A percentile compares a stretch with the other conserved stretches of the same genome.
Evolutionary conservation across 2,113 vertebrate species (phyloP).

Genomic region (Syrrhaptes paradoxus): DNA sequence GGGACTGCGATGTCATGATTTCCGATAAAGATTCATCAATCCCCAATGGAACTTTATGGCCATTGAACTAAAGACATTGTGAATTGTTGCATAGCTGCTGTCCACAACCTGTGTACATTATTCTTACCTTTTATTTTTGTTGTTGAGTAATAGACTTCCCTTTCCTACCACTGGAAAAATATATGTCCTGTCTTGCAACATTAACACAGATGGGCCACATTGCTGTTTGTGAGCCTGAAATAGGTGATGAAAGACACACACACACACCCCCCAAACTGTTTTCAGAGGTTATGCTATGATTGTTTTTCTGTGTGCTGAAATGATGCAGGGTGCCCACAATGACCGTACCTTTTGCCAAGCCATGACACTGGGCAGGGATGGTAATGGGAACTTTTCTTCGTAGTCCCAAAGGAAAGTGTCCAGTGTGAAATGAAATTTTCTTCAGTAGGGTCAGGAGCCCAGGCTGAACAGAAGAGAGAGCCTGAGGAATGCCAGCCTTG

Average conservation of each 20-base stretch:
- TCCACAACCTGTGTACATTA: neutral
- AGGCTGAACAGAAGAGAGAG: neutral
- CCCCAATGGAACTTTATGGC: neutral
- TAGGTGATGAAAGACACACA: too few relatives aligned
- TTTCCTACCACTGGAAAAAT: neutral
- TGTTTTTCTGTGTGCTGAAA: neutral
- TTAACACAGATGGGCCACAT: neutral
- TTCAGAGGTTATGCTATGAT: neutral
- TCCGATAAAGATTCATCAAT: neutral
- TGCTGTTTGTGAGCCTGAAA: neutral
- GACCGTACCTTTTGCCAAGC: neutral
- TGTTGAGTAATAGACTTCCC: neutral
- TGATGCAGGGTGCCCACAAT: neutral
- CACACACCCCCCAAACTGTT: neutral
- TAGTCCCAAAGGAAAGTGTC: neutral
- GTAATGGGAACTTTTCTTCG: neutral
- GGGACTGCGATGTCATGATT: neutral
- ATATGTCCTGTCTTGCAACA: neutral
- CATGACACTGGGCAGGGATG: neutral
- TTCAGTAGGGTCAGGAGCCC: neutral
- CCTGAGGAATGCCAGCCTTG: neutral
- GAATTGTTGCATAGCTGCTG: neutral
- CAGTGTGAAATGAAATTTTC: neutral
- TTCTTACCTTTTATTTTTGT: neutral
- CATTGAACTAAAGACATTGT: neutral